Evolutionary conservation across 2,888 invertebrate species (phyloP).

Genomic region (Ptilodon capucinus): DNA sequence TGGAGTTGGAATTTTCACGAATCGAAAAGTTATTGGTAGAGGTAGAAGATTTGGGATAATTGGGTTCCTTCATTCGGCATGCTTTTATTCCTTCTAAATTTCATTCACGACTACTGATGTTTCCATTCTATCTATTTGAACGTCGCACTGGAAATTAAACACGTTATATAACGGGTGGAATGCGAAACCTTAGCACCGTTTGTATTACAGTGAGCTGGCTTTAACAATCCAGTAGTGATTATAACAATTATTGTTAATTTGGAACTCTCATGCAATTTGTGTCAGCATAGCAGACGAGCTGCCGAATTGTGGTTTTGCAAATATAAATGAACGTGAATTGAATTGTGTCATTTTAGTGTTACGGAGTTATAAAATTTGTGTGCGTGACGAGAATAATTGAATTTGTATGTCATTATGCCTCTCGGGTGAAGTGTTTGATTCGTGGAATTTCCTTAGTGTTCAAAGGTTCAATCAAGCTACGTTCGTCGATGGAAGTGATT

Average conservation of each 20-base stretch:
- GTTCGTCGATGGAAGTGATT: slow-evolving; percentile 66
- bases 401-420: slow-evolving; percentile 32
- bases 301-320: slow-evolving; percentile 53
- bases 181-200: slow-evolving; percentile 26
- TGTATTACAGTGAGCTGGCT: slow-evolving; percentile 35
- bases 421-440: slow-evolving; percentile 63
- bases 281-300: slow-evolving; percentile 63
- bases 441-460: slow-evolving; percentile 78
- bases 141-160: slow-evolving; percentile 43
- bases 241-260: slow-evolving; percentile 45
- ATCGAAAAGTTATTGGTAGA: slow-evolving; percentile 64
- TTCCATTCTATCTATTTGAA: slow-evolving; percentile 26
- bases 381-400: slow-evolving; percentile 46
- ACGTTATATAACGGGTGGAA: slow-evolving; percentile 27
- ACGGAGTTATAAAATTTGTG: slow-evolving; percentile 47
- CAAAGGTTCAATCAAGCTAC: slow-evolving; percentile 65
- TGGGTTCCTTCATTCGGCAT: slow-evolving; percentile 64
- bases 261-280: slow-evolving; percentile 71
- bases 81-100: slow-evolving; percentile 59
- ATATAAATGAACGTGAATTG: slow-evolving; percentile 48
- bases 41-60: slow-evolving; percentile 53
- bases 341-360: slow-evolving; percentile 55
- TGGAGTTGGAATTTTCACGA: slow-evolving; percentile 78
- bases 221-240: slow-evolving; percentile 32
- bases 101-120: slow-evolving; percentile 59